Conservation (phyloP, 1,140 invertebrate species). For the Drosophila pruinosa region DNA sequence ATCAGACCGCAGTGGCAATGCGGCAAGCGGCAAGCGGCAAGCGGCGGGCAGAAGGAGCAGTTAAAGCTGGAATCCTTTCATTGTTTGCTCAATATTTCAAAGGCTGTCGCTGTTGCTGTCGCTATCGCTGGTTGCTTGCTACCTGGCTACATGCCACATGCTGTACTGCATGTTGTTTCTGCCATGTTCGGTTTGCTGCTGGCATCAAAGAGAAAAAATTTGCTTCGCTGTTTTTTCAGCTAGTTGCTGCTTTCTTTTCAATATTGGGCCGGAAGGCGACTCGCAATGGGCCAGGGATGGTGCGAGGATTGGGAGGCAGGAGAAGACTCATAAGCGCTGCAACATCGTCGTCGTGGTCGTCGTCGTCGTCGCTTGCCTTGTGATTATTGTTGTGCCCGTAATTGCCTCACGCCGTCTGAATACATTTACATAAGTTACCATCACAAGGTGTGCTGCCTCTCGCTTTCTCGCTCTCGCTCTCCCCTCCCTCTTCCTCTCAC, state of each 20-base stretch:
- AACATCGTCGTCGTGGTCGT: background rate
- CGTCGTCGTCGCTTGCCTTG: background rate
- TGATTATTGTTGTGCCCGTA: slow-evolving; percentile 44
- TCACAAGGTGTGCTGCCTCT: background rate
- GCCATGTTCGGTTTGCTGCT: background rate
- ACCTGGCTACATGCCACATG: background rate
- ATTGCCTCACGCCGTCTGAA: slow-evolving; percentile 36
- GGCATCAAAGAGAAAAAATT: slow-evolving; percentile 39
- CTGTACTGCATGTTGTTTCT: background rate
- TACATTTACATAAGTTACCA: slow-evolving; percentile 38
- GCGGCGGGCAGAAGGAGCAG: background rate
- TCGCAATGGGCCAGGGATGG: background rate
- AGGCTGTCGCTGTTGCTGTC: background rate
- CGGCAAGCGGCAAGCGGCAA: background rate
- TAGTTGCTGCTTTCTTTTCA: slow-evolving; percentile 60
- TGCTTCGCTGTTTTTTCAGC: slow-evolving; percentile 10
- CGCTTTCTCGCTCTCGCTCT: too few species aligned
- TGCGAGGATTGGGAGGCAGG: background rate
- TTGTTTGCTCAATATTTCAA: slow-evolving; percentile 30
- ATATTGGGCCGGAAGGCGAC: slow-evolving; percentile 18
- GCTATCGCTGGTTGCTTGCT: background rate
- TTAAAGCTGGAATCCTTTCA: slow-evolving; percentile 23
- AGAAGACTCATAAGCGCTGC: slow-evolving; percentile 17
- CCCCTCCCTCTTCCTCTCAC: background rate
- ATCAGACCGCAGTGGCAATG: background rate